Base-by-base conservation (phyloP, 1,140 invertebrate species). In the Diprion similis region DNA sequence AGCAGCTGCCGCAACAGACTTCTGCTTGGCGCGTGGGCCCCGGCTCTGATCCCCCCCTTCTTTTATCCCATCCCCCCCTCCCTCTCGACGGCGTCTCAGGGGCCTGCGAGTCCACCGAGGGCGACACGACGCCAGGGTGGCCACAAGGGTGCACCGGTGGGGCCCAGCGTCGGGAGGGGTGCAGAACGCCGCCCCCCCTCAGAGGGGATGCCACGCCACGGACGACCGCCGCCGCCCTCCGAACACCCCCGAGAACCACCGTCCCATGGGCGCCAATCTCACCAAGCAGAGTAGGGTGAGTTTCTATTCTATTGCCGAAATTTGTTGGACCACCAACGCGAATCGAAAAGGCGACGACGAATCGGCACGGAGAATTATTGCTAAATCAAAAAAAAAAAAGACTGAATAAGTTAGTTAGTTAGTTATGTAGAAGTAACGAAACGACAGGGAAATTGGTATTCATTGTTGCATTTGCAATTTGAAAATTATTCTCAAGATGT, bases 211-310 rank as follows among this genome's bases (percentile, higher is more conserved):
- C 76, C 77, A 78, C 79, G 78, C 69, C 68, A 76, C 75, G 75
- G 70, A 75, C 73, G 74, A 65, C 75, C 72, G 51, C 78, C 70
- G 75, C 74, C 71, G 78, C 74, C 48, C 45, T 68, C 73, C 71
- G 18, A 68, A 80, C 79, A 74, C 70, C 80, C 73, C 81, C 78
- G 24, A 37, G 59, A 79, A 81, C 84, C 80, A 75, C 76, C 79
- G 78, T 78, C 81, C 81, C 82, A 85, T 85, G 82, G 83, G 83
- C 82, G 75, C 84, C 80, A 84, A 80, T 78, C 82, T 86, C 77
- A 80, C 82, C 81, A 86, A 84, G 78, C 78, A 81, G 73, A 81
- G 78, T 79, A 83, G 83, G 84, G 84, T 86, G 80, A 84, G 84
- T 81, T 17, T 37, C 24, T 64, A 2, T 69, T 65, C 67, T n/a